phyloP scores from a whole-genome alignment of 2,888 invertebrate genomes.

The Melinaea marsaeus region DNA sequence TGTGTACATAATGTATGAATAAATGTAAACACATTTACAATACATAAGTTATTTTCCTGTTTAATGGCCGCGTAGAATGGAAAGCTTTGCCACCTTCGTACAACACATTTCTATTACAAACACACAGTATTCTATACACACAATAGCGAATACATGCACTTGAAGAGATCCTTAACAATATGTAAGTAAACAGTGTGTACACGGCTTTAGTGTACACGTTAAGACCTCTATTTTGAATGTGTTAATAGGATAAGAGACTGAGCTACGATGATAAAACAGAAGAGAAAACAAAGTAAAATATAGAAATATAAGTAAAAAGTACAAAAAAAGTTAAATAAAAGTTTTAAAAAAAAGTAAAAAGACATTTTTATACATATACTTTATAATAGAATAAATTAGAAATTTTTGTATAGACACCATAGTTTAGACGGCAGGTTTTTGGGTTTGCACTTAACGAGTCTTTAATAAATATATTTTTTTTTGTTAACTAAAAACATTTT shows the following conservation, averaged over 20 bases:
- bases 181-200: constrained; percentile 15
- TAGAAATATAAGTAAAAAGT: too few relatives aligned
- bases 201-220: constrained; percentile 2
- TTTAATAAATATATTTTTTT: too few relatives aligned
- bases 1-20: too few relatives aligned
- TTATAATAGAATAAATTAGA: neutral
- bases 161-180: constrained; percentile 15
- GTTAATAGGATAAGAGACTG: too few relatives aligned
- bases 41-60: constrained; percentile 18
- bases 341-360: too few relatives aligned
- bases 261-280: too few relatives aligned
- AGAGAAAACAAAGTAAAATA: too few relatives aligned
- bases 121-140: constrained; percentile 1
- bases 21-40: too few relatives aligned
- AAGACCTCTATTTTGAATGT: neutral
- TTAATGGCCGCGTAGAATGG: constrained; percentile 24
- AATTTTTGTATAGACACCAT: neutral
- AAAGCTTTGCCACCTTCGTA: constrained; percentile 22
- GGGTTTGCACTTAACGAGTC: too few relatives aligned
- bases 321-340: too few relatives aligned
- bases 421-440: too few relatives aligned
- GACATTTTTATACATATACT: neutral
- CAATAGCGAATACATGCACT: constrained; percentile 12
- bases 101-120: constrained; percentile 14
- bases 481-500: too few relatives aligned